Percentiles rank a stretch among this genome's conserved stretches.
Conservation (phyloP, 2,113 vertebrate genomes). For the Ameiurus melas region DNA sequence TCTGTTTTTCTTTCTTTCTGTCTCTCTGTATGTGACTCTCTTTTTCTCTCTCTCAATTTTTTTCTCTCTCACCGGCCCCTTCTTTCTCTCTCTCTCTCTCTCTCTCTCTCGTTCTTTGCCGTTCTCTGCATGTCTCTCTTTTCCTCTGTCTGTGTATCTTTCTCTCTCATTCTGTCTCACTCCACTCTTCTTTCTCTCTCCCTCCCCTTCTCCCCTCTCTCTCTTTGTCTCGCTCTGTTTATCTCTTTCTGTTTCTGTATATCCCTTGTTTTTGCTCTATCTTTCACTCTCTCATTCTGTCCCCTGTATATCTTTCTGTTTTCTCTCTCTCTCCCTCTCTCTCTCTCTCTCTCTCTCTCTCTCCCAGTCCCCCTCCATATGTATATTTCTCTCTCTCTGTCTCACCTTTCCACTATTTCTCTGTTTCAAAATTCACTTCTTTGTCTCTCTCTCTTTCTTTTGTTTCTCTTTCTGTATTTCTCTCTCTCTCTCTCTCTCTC, state of each 20-base stretch:
- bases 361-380: neutral
- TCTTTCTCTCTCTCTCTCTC: neutral
- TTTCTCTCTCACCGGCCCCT: neutral
- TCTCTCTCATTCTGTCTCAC: constrained; percentile 1
- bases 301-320: neutral
- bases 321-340: neutral
- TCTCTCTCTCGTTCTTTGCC: neutral
- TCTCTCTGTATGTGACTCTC: neutral
- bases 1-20: neutral
- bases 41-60: neutral
- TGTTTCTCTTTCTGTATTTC: constrained; percentile 72
- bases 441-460: constrained; percentile 27
- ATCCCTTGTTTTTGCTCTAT: neutral
- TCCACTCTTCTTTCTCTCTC: neutral
- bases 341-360: neutral
- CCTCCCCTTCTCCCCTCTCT: constrained; percentile 43
- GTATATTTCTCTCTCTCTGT: no score
- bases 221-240: neutral
- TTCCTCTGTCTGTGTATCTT: constrained; percentile 28
- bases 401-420: no score
- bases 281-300: neutral
- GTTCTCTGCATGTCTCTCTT: neutral
- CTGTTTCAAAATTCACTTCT: neutral
- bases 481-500: constrained; percentile 73
- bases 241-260: constrained; percentile 46